Evolutionary conservation across 2,113 vertebrate genomes (phyloP).

Genomic region (Capreolus pygargus): DNA sequence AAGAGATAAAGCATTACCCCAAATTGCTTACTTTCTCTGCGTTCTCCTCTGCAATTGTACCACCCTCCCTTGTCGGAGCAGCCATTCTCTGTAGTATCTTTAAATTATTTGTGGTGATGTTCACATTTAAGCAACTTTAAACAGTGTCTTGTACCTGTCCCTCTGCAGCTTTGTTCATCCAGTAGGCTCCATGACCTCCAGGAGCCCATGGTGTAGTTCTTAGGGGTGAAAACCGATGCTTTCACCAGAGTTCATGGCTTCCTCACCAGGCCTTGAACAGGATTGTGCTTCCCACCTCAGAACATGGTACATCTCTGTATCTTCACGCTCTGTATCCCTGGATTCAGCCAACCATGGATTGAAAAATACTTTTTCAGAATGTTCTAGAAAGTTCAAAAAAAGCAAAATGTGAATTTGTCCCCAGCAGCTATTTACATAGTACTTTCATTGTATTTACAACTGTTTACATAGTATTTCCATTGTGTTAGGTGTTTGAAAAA

Average conservation of each 20-base stretch:
- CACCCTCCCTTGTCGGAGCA: not conserved
- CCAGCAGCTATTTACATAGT: not conserved
- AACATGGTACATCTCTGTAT: not conserved
- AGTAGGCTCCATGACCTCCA: not conserved
- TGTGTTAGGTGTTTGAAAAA: not conserved
- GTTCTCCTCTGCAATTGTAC: not conserved
- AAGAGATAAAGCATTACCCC: not conserved
- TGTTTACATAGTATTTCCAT: not conserved
- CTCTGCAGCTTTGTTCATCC: not conserved
- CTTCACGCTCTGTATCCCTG: not conserved
- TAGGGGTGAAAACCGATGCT: not conserved
- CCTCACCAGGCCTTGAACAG: not conserved
- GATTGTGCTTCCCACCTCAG: too few species aligned
- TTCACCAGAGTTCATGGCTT: not conserved
- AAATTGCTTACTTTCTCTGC: not conserved
- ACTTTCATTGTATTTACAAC: not conserved
- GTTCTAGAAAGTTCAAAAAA: not conserved
- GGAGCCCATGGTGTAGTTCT: not conserved
- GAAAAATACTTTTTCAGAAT: not conserved
- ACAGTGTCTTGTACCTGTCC: too few species aligned
- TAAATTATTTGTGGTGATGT: not conserved
- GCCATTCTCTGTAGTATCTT: not conserved
- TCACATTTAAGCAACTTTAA: not conserved
- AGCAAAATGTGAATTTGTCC: not conserved
- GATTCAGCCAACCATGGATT: not conserved